Conservation (phyloP, 2,797 vertebrate genomes). For the Anguilla obscura region DNA sequence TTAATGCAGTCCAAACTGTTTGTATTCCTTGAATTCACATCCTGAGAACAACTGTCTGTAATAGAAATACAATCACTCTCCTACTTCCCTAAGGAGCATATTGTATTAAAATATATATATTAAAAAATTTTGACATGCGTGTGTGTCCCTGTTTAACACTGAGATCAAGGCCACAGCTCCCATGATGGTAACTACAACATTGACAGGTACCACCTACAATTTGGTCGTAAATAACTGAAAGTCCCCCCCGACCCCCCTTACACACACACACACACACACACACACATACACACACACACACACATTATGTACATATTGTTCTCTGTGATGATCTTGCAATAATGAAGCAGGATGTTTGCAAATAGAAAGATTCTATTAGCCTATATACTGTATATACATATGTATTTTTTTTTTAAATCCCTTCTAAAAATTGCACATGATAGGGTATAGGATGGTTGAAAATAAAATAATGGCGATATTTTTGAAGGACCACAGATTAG, state of each 20-base stretch:
- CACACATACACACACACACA: too few species aligned
- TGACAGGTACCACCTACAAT: too few species aligned
- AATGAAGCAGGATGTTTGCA: slow-evolving; percentile 23
- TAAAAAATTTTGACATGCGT: too few species aligned
- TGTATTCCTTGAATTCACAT: background rate
- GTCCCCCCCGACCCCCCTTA: too few species aligned
- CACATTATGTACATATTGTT: background rate
- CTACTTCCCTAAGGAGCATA: background rate
- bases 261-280: too few species aligned
- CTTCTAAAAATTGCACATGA: slow-evolving; percentile 21
- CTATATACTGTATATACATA: background rate
- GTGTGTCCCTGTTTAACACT: too few species aligned
- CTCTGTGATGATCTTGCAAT: slow-evolving; percentile 6
- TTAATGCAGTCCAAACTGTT: background rate
- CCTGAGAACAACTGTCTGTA: background rate
- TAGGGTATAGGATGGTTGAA: background rate
- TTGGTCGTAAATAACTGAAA: too few species aligned
- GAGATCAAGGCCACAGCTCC: too few species aligned
- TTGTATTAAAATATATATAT: background rate
- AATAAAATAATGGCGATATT: slow-evolving; percentile 42
- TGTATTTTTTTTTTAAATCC: background rate
- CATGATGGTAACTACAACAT: too few species aligned
- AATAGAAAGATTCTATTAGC: slow-evolving; percentile 17
- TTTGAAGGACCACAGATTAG: slow-evolving; percentile 32
- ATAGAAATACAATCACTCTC: background rate